phyloP scores from a whole-genome alignment of 2,888 invertebrate genomes.

The Lordiphosa fenestrarum region DNA sequence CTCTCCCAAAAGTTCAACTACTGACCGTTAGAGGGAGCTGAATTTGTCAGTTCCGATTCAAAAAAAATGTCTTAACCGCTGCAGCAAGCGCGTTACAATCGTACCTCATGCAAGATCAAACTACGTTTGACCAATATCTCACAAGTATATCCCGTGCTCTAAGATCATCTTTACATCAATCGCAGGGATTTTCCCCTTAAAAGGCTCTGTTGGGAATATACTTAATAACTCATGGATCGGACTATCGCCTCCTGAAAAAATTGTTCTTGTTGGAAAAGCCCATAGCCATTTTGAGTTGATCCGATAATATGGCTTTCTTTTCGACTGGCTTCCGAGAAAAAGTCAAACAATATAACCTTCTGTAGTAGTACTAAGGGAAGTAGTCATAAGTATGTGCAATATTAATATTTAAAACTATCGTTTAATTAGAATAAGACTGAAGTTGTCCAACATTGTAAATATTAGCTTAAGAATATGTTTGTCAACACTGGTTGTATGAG shows the following conservation, averaged over 20 bases:
- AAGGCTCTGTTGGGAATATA: slow-evolving; percentile 1
- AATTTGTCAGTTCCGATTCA: too few species aligned
- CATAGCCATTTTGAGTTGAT: not conserved
- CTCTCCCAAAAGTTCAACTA: too few species aligned
- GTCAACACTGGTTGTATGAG: too few species aligned
- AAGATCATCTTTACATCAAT: slow-evolving; percentile 1
- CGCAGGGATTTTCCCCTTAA: not conserved
- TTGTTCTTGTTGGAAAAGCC: slow-evolving; percentile 3
- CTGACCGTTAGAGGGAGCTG: too few species aligned
- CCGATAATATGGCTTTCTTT: slow-evolving; percentile 5
- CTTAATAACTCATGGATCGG: slow-evolving; percentile 7
- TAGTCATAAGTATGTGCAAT: too few species aligned
- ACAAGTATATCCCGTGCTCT: slow-evolving; percentile 1
- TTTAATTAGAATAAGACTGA: too few species aligned
- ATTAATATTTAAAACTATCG: too few species aligned
- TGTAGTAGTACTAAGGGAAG: too few species aligned
- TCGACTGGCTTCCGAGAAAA: not conserved
- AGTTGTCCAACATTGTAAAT: too few species aligned
- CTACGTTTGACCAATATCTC: not conserved
- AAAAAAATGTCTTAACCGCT: too few species aligned
- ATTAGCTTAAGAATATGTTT: too few species aligned
- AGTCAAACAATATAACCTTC: not conserved
- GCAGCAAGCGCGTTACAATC: not conserved
- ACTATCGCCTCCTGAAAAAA: slow-evolving; percentile 2
- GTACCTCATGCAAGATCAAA: too few species aligned